Base-by-base conservation (phyloP, 2,113 vertebrate genomes). In the Istiophorus platypterus region DNA sequence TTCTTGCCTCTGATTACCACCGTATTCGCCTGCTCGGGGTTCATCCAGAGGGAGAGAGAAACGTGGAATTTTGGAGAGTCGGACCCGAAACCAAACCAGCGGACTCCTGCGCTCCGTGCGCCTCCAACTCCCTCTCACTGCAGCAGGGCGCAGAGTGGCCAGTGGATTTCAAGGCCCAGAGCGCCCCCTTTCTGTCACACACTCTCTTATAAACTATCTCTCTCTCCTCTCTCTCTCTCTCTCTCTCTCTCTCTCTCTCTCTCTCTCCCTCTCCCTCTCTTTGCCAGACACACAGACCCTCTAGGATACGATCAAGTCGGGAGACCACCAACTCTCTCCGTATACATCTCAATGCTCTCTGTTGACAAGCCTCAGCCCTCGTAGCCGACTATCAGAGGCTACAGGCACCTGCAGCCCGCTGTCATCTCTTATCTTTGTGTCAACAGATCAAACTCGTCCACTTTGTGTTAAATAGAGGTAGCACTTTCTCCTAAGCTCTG, bases 121-220 rank as follows among this genome's bases (percentile, higher is more conserved):
- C 82, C 79, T 91, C 76, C 72, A 56, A 80, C 89, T 88, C 81
- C 54, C 57, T 87, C 75, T 76, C 62, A 82, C 82, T 93, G 88
- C 76, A 84, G 70, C 57, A 65, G 72, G 75, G 52, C 78, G 84
- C 85, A 45, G 77, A 0, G 37, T 58, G 68, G 66, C 45, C 64
- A 41, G 31, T 15, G 65, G 85, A 91, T 92, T 92, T 89, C 84
- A 93, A 92, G 88, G 86, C 85, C 81, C 91, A 89, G 82, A 93
- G 92, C 92, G 92, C 93, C 93, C 92, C 92, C 93, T 92, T 81
- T 91, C 91, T 92, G 92, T 81, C 81, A 85, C 76, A 78, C 69
- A 47, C 66, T n/a, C 41, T 7, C 34, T 22, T 37, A 77, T 12
- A 65, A 22, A 71, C 24, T 24, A 15, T 11, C 51, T 1, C 68